Evolutionary conservation across 2,797 vertebrate species (phyloP).

Genomic region (Malacoraja senta): DNA sequence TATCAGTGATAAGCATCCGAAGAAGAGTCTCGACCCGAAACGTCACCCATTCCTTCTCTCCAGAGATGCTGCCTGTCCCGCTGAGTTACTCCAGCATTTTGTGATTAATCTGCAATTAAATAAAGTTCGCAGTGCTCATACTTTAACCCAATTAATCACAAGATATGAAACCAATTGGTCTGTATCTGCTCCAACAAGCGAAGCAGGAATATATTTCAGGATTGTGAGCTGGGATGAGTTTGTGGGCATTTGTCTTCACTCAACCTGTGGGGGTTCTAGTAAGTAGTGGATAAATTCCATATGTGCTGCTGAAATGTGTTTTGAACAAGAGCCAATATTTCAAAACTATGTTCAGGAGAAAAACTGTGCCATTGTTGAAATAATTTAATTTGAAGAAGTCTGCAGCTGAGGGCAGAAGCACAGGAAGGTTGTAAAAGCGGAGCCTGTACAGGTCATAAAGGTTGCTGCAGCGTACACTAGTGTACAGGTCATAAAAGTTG

Average conservation of each 20-base stretch:
- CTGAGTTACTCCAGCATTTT: no score
- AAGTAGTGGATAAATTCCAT: slow-evolving; percentile 51
- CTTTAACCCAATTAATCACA: slow-evolving; percentile 23
- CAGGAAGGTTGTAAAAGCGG: slow-evolving; percentile 22
- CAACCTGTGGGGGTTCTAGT: slow-evolving; percentile 43
- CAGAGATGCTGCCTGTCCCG: no score
- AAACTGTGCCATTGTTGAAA: slow-evolving; percentile 37
- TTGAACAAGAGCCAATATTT: slow-evolving; percentile 50
- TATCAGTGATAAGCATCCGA: neutral
- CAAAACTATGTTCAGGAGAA: slow-evolving; percentile 46
- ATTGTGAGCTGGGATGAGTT: slow-evolving; percentile 43
- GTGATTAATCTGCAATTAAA: neutral
- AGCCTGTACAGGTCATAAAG: slow-evolving; percentile 30
- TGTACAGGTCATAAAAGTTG: neutral
- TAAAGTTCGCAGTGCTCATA: neutral
- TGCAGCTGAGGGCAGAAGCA: slow-evolving; percentile 23
- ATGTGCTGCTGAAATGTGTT: slow-evolving; percentile 46
- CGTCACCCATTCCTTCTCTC: no score
- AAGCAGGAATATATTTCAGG: slow-evolving; percentile 41
- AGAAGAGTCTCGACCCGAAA: no score
- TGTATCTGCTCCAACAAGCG: slow-evolving; percentile 46
- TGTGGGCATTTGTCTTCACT: slow-evolving; percentile 47
- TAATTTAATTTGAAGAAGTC: slow-evolving; percentile 36
- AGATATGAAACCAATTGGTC: slow-evolving; percentile 43
- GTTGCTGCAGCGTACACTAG: neutral